A percentile compares a stretch with the other conserved stretches of the same genome.
Evolutionary conservation across 2,797 vertebrate genomes (phyloP).

Genomic region (Oreochromis grahami): DNA sequence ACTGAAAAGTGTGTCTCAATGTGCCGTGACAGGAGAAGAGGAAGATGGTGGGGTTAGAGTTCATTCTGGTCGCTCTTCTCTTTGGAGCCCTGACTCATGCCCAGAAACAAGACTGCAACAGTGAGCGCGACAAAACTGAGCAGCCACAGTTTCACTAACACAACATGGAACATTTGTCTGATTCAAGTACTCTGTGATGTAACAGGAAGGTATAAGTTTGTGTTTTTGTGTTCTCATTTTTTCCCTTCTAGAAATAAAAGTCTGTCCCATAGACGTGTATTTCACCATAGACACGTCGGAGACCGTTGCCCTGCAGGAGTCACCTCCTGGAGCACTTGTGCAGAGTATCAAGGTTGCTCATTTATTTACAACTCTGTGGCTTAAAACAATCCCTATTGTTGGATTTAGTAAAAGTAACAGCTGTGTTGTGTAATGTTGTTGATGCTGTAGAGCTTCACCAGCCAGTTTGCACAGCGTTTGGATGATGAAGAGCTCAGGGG

Average conservation of each 20-base stretch:
- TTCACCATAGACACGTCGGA: slow-evolving; percentile 98
- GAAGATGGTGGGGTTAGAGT: slow-evolving; percentile 65
- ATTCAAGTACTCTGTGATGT: not conserved
- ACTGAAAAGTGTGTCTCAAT: not conserved
- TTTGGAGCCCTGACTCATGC: slow-evolving; percentile 51
- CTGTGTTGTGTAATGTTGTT: not conserved
- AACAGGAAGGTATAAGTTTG: not conserved
- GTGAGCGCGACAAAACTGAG: slow-evolving; percentile 51
- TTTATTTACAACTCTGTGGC: not conserved
- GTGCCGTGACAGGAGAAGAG: slow-evolving; percentile 50
- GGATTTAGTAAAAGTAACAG: too few species aligned
- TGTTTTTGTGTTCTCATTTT: not conserved
- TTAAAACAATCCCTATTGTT: not conserved
- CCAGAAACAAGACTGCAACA: slow-evolving; percentile 39
- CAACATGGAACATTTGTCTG: not conserved
- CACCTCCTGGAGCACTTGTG: slow-evolving; percentile 88
- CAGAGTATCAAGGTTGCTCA: slow-evolving; percentile 78
- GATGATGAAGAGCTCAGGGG: slow-evolving; percentile 72
- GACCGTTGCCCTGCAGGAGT: slow-evolving; percentile 90
- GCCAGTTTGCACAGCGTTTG: slow-evolving; percentile 74
- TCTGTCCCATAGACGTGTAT: slow-evolving; percentile 88
- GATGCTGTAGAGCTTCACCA: slow-evolving; percentile 69
- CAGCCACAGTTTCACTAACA: not conserved
- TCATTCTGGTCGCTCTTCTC: slow-evolving; percentile 57
- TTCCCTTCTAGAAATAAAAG: slow-evolving; percentile 49